These are phyloP conservation scores for Hemithea aestivaria DNA, from an alignment of 2,888 invertebrate genomes.

Conservation along the genomic window DNA sequence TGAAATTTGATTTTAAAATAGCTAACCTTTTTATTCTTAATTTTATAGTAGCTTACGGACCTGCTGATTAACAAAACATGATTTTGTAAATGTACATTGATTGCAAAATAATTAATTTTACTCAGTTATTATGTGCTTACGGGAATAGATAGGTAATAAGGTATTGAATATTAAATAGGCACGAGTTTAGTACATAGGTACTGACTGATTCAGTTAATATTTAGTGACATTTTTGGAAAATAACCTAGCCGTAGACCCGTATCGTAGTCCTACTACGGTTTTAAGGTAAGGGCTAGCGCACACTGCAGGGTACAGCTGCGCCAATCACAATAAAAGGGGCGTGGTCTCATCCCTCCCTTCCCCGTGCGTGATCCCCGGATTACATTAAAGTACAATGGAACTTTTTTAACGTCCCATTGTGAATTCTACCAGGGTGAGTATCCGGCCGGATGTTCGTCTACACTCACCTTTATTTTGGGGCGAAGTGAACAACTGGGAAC, in stretches of 20 bases:
- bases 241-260: slow-evolving; percentile 27
- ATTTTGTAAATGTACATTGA: too few relatives aligned
- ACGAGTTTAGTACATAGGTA: too few relatives aligned
- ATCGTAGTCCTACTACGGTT: slow-evolving; percentile 1
- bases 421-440: slow-evolving; percentile 72
- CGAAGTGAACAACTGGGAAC: slow-evolving; percentile 65
- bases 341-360: slow-evolving; percentile 49
- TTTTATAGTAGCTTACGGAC: too few relatives aligned
- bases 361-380: slow-evolving; percentile 65
- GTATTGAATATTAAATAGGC: too few relatives aligned
- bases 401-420: slow-evolving; percentile 74
- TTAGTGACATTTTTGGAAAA: slow-evolving; percentile 4
- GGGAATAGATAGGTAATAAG: too few relatives aligned
- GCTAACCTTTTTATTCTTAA: too few relatives aligned
- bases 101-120: too few relatives aligned
- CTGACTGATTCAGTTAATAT: too few relatives aligned
- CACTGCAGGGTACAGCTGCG: slow-evolving; percentile 69
- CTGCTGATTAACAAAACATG: too few relatives aligned
- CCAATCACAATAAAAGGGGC: slow-evolving; percentile 77
- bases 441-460: slow-evolving; percentile 75
- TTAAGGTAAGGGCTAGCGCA: slow-evolving; percentile 48
- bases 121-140: too few relatives aligned
- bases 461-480: slow-evolving; percentile 68
- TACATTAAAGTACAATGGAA: slow-evolving; percentile 74
- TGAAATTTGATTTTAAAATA: too few relatives aligned